phyloP scores from a whole-genome alignment of 2,888 invertebrate genomes.

The Pasiphila rectangulata region DNA sequence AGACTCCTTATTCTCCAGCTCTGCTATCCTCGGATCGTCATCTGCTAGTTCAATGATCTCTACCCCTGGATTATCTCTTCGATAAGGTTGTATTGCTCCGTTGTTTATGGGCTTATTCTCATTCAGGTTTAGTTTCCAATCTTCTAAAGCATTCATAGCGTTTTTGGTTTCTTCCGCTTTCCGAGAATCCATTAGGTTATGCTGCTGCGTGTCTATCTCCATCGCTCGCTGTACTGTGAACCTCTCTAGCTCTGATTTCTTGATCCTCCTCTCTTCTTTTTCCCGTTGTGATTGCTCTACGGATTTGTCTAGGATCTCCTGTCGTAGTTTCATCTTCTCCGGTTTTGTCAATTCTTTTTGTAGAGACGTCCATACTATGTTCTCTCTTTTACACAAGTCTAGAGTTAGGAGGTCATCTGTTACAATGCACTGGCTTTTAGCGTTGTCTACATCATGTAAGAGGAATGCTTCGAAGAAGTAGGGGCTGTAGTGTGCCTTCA shows the following conservation, averaged over 20 bases:
- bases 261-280: constrained; percentile 73
- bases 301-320: constrained; percentile 78
- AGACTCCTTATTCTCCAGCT: constrained; percentile 3
- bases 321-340: constrained; percentile 79
- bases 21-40: constrained; percentile 16
- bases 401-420: constrained; percentile 83
- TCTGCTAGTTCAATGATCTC: constrained; percentile 22
- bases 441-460: constrained; percentile 81
- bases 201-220: constrained; percentile 73
- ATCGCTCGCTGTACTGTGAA: constrained; percentile 73
- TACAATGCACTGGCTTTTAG: constrained; percentile 83
- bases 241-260: constrained; percentile 78
- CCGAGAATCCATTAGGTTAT: constrained; percentile 82
- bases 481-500: constrained; percentile 87
- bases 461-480: constrained; percentile 88
- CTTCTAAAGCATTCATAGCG: constrained; percentile 84
- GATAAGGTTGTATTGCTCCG: constrained; percentile 11
- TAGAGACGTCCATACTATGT: constrained; percentile 79
- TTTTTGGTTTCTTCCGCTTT: constrained; percentile 82
- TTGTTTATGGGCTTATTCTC: constrained; percentile 17
- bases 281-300: constrained; percentile 79
- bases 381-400: constrained; percentile 83
- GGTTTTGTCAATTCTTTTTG: constrained; percentile 79
- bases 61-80: constrained; percentile 20
- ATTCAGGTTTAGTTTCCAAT: constrained; percentile 71